These are phyloP conservation scores for Caradrina kadenii DNA, from an alignment of 2,888 invertebrate genomes.

Conservation along the genomic window DNA sequence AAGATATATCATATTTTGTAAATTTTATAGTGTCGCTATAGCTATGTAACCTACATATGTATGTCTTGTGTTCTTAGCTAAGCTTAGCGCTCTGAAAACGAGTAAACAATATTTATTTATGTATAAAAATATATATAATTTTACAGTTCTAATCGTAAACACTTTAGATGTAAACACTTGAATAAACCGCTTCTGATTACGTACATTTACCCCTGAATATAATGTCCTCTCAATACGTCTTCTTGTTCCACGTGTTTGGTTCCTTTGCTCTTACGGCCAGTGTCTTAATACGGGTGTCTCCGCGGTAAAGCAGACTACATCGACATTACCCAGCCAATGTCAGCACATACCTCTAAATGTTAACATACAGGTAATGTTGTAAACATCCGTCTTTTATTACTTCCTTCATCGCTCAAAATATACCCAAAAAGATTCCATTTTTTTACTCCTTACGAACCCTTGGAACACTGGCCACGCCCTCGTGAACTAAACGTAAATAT, in stretches of 20 bases:
- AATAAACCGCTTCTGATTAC: constrained; percentile 64
- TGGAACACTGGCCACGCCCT: constrained; percentile 71
- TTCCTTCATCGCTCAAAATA: constrained; percentile 48
- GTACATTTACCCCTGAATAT: constrained; percentile 46
- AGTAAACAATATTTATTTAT: constrained; percentile 78
- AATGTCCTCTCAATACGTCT: constrained; percentile 41
- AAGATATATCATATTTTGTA: constrained; percentile 91
- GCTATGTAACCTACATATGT: constrained; percentile 85
- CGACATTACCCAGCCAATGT: constrained; percentile 38
- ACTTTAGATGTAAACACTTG: constrained; percentile 62
- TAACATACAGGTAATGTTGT: constrained; percentile 2
- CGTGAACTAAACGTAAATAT: constrained; percentile 64
- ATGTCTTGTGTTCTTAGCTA: constrained; percentile 87
- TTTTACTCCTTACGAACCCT: constrained; percentile 36
- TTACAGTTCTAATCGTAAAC: constrained; percentile 67
- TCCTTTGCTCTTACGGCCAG: constrained; percentile 63
- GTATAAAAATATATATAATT: constrained; percentile 64
- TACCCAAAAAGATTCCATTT: constrained; percentile 37
- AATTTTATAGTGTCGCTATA: constrained; percentile 90
- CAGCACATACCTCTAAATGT: constrained; percentile 6
- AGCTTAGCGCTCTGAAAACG: constrained; percentile 89
- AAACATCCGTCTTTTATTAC: constrained; percentile 16
- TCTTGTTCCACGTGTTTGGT: constrained; percentile 46
- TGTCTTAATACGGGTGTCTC: constrained; percentile 40
- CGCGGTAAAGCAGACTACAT: constrained; percentile 1